Base-by-base conservation (phyloP, 2,797 vertebrate genomes). In the Betta splendens region DNA sequence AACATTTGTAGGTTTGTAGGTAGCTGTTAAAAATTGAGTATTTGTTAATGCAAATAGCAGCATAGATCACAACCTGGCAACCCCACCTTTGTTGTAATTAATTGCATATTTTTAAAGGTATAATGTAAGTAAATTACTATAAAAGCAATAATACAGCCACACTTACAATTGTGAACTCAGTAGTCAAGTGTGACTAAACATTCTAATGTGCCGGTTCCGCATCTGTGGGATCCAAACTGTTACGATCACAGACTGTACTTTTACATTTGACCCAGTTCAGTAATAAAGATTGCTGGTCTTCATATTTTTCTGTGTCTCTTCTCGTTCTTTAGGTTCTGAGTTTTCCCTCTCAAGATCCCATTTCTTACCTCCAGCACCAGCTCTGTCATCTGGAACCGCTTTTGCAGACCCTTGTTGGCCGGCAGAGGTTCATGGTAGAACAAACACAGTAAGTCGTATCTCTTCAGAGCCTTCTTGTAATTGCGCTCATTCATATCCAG, bases 291-390 rank as follows among this genome's bases (percentile, higher is more conserved):
- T 11, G 16, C 40, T 5, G 5, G 46, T 13, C 20, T 17, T 40
- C 2, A 10, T 13, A 13, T 38, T 33, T 20, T 3, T 3, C 21
- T 33, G 4, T 13, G 17, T 37, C 12, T 6, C 16, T 26, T 17
- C 1, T 7, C 26, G 42, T 7, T 5, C 3, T 5, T 21, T n/a
- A n/a, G n/a, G 17, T n/a, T 6, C 5, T n/a, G n/a, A n/a, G n/a
- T n/a, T n/a, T 25, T 12, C 13, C 25, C 25, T 9, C 9, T 15
- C 16, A 2, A 29, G 22, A 32, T 17, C 49, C 22, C 9, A 11
- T 1, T 17, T 17, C 94, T 94, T 88, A 99, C 97, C 96, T 98
- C 97, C 48, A 98, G 89, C 40, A 98, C 95, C 81, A 96, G 90
- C 88, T 98, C 94, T 0, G 93, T 94, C 93, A 98, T 92, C 74